These are phyloP conservation scores for Chrysocyon brachyurus DNA, from an alignment of 2,797 vertebrate genomes.

Conservation along the genomic window DNA sequence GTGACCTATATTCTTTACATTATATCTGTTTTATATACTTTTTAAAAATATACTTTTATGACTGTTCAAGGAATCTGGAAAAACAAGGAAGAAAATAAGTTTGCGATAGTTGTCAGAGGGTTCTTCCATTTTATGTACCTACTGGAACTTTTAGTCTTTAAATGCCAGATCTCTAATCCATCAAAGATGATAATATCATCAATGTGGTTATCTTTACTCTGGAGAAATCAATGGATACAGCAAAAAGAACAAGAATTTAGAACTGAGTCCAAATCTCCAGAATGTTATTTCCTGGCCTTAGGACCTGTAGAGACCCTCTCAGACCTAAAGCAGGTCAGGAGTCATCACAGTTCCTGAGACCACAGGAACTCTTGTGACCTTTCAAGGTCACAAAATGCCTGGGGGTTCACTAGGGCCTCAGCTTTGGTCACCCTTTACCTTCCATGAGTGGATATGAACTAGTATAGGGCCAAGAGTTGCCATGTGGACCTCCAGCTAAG, in stretches of 20 bases:
- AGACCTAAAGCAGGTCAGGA: not conserved
- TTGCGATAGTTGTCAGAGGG: not conserved
- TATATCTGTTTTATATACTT: not conserved
- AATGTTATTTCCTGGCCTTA: conserved; percentile 19
- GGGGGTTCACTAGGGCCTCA: not conserved
- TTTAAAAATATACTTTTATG: not conserved
- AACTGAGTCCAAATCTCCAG: conserved; percentile 7
- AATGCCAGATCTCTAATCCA: not conserved
- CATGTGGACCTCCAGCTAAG: not conserved
- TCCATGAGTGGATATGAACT: not conserved
- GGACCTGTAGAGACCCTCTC: not conserved
- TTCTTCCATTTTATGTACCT: not conserved
- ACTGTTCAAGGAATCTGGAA: not conserved
- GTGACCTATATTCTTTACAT: conserved; percentile 28
- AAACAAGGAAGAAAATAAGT: conserved; percentile 56
- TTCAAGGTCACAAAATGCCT: not conserved
- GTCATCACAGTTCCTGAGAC: not conserved
- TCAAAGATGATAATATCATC: conserved; percentile 48
- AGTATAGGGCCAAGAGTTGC: not conserved
- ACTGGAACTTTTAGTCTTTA: conserved; percentile 19
- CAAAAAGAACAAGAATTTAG: conserved; percentile 24
- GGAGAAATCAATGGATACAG: conserved; percentile 2
- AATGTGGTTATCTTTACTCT: not conserved
- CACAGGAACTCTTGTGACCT: not conserved
- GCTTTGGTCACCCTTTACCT: not conserved